Evolutionary conservation across 2,113 vertebrate species (phyloP).

Genomic region (Rhinolophus ferrumequinum): DNA sequence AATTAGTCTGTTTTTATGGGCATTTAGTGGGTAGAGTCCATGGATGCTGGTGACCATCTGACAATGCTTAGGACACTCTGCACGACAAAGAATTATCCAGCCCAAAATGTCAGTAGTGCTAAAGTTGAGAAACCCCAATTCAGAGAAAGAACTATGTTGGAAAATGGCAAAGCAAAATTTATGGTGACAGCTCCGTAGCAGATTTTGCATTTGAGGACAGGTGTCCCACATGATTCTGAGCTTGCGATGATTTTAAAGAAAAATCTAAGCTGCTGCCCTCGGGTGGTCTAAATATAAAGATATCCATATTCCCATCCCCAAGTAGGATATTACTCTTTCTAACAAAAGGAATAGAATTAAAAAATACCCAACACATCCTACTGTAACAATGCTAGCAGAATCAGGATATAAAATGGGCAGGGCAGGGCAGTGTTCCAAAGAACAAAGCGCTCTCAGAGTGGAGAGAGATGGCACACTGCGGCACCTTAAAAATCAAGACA

Average conservation of each 20-base stretch:
- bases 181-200: neutral
- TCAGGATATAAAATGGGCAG: neutral
- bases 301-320: neutral
- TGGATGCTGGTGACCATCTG: neutral
- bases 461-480: neutral
- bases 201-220: neutral
- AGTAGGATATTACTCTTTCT: slow-evolving; percentile 41
- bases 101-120: neutral
- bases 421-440: neutral
- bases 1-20: neutral
- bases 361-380: neutral
- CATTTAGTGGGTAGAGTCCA: neutral
- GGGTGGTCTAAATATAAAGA: neutral
- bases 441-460: neutral
- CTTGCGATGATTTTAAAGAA: neutral
- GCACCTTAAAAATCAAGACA: neutral
- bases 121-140: neutral
- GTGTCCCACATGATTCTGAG: neutral
- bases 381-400: neutral
- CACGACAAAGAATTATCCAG: neutral
- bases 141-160: neutral
- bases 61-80: neutral
- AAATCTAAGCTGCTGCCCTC: neutral
- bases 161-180: neutral
- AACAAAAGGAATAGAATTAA: slow-evolving; percentile 38